These are phyloP conservation scores for Electrophaes corylata DNA, from an alignment of 2,888 invertebrate genomes.

Conservation along the genomic window DNA sequence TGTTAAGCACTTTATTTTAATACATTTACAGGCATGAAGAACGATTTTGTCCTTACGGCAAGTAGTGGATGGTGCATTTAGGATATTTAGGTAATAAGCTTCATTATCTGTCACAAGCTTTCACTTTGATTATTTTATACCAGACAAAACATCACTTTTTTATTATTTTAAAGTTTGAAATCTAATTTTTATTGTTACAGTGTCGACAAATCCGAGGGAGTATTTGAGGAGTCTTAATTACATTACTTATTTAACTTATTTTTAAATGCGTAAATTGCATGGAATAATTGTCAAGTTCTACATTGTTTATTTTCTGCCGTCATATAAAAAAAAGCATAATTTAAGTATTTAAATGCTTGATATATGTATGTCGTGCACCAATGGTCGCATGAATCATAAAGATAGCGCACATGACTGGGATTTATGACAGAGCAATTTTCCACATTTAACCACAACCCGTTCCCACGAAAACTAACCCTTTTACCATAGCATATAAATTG, in stretches of 20 bases:
- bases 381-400: constrained; percentile 37
- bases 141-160: not conserved
- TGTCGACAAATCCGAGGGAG: constrained; percentile 45
- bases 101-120: constrained; percentile 3
- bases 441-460: constrained; percentile 16
- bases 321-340: constrained; percentile 16
- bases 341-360: constrained; percentile 27
- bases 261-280: constrained; percentile 1
- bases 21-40: constrained; percentile 59
- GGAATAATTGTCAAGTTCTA: constrained; percentile 13
- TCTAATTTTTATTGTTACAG: constrained; percentile 54
- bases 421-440: constrained; percentile 32
- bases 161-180: not conserved
- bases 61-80: constrained; percentile 51
- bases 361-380: constrained; percentile 37
- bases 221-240: constrained; percentile 44
- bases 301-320: constrained; percentile 3
- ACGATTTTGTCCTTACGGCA: constrained; percentile 65
- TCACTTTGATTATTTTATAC: not conserved
- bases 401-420: constrained; percentile 28
- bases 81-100: constrained; percentile 45
- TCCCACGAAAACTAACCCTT: not conserved
- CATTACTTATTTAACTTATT: constrained; percentile 37
- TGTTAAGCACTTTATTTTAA: constrained; percentile 10
- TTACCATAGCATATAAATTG: not conserved